Evolutionary conservation across 1,140 invertebrate genomes (phyloP).

Genomic region (Xylocopa sonorina): DNA sequence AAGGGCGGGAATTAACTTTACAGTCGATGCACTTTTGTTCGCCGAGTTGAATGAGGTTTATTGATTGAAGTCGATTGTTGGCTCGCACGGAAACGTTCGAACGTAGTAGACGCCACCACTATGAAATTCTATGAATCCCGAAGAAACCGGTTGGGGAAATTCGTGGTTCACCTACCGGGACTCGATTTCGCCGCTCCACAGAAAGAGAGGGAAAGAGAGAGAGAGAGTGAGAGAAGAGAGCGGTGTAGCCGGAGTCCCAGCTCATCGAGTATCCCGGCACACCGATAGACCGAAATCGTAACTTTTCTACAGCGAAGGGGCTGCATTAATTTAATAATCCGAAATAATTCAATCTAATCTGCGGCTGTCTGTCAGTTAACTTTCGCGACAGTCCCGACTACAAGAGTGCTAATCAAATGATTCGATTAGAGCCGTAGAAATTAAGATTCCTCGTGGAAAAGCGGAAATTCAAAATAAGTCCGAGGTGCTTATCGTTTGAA

Average conservation of each 20-base stretch:
- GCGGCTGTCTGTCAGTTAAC: conserved; percentile 74
- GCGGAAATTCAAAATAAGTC: conserved; percentile 70
- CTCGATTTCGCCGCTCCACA: conserved; percentile 38
- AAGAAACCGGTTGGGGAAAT: conserved; percentile 20
- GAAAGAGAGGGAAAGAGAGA: too few relatives aligned
- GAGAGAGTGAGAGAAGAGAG: too few relatives aligned
- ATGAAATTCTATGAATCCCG: conserved; percentile 46
- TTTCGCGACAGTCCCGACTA: conserved; percentile 69
- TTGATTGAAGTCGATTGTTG: conserved; percentile 47
- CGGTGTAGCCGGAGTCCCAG: conserved; percentile 16
- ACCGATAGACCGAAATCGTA: conserved; percentile 64
- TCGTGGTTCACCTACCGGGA: not conserved
- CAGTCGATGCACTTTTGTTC: conserved; percentile 55
- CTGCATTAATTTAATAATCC: conserved; percentile 73
- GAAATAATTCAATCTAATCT: conserved; percentile 75
- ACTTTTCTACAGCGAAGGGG: conserved; percentile 56
- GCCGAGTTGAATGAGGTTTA: conserved; percentile 53
- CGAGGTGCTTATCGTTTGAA: conserved; percentile 64
- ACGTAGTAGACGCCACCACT: conserved; percentile 13
- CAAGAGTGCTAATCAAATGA: conserved; percentile 78
- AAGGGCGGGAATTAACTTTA: conserved; percentile 54
- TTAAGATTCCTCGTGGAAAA: conserved; percentile 73
- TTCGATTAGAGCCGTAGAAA: conserved; percentile 76
- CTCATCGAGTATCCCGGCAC: not conserved
- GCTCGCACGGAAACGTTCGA: conserved; percentile 32